Evolutionary conservation across 2,113 vertebrate genomes (phyloP).

Genomic region (Protobothrops flavoviridis): DNA sequence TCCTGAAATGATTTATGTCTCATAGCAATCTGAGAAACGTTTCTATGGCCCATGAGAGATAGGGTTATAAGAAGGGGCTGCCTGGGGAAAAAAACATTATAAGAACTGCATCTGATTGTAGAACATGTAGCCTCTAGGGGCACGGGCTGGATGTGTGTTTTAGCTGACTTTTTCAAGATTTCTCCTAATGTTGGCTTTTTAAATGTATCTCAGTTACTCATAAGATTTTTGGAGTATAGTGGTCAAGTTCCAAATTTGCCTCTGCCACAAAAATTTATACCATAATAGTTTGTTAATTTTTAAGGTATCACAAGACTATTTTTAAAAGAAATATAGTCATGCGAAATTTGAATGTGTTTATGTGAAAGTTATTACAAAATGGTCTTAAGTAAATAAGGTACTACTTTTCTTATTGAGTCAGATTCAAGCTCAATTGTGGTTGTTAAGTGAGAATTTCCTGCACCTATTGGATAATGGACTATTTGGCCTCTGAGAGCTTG

Average conservation of each 20-base stretch:
- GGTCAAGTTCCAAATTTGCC: background rate
- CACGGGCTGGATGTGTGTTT: background rate
- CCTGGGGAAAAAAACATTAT: background rate
- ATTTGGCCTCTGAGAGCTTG: background rate
- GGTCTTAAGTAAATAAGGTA: background rate
- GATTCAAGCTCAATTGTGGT: background rate
- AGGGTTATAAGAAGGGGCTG: conserved; percentile 24
- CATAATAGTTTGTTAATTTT: background rate
- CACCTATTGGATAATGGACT: background rate
- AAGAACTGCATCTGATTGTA: conserved; percentile 4
- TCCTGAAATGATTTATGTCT: conserved; percentile 39
- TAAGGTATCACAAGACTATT: background rate
- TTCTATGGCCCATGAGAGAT: conserved; percentile 15
- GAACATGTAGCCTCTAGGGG: background rate
- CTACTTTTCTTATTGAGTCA: background rate
- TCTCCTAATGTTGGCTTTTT: background rate
- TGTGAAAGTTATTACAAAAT: background rate
- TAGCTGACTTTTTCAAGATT: background rate
- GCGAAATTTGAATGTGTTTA: no score
- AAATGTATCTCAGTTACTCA: background rate
- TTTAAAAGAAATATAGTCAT: background rate
- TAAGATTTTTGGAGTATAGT: background rate
- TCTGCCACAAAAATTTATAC: background rate
- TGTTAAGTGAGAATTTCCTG: background rate
- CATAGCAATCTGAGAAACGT: conserved; percentile 40